These are phyloP conservation scores for Lamellibrachia luymesi DNA, from an alignment of 1,140 invertebrate species.

Conservation along the genomic window DNA sequence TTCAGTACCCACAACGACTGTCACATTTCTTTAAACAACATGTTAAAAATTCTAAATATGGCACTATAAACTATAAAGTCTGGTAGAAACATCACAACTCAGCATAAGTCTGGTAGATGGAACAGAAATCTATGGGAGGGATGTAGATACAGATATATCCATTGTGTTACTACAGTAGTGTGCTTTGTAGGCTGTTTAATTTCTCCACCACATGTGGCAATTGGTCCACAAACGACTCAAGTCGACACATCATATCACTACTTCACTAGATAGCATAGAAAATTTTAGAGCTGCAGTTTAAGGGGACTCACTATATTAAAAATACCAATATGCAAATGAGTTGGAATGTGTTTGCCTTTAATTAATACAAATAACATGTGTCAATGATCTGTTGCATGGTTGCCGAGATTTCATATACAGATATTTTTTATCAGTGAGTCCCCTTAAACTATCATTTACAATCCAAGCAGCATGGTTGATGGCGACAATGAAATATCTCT, in stretches of 20 bases:
- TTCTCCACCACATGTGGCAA: neutral
- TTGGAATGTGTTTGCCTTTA: no score
- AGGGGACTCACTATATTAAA: neutral
- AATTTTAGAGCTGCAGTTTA: neutral
- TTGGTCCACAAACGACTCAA: neutral
- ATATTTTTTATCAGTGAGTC: no score
- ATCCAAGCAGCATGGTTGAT: neutral
- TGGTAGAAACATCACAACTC: neutral
- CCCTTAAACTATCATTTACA: no score
- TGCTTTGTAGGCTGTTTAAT: neutral
- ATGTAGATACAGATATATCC: neutral
- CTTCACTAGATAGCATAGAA: neutral
- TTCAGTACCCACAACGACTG: neutral
- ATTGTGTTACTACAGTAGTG: neutral
- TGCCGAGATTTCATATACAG: no score
- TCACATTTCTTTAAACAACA: neutral
- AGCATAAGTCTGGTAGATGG: neutral
- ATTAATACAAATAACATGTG: no score
- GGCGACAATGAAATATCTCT: neutral
- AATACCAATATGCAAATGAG: no score
- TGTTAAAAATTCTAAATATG: slow-evolving; percentile 2
- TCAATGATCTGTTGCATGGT: no score
- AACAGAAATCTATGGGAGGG: neutral
- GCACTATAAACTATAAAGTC: neutral
- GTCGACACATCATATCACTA: neutral